Conservation (phyloP, 2,797 vertebrate genomes). For the Tiaroga cobitis region DNA sequence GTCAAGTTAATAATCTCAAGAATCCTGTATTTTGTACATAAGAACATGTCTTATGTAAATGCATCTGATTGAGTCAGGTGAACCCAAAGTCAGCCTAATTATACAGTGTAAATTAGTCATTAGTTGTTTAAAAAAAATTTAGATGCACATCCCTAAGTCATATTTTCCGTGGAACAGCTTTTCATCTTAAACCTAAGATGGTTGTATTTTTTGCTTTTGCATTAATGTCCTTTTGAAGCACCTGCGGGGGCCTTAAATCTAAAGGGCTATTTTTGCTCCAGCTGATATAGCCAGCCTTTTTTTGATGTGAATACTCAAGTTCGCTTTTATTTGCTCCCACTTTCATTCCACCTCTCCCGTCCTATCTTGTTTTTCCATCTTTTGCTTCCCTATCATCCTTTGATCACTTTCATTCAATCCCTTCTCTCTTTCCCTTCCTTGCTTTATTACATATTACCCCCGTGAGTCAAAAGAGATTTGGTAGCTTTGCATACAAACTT, state of each 20-base stretch:
- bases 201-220: background rate
- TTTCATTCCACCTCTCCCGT: constrained; percentile 11
- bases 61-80: background rate
- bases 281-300: background rate
- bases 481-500: constrained; percentile 45
- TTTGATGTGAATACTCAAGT: background rate
- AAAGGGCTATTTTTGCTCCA: background rate
- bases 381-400: background rate
- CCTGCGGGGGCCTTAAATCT: background rate
- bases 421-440: background rate
- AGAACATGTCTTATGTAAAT: background rate
- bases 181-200: constrained; percentile 2
- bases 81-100: background rate
- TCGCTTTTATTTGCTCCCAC: background rate
- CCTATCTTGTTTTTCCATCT: background rate
- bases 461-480: background rate
- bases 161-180: background rate
- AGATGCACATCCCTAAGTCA: constrained; percentile 14
- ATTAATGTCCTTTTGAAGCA: background rate
- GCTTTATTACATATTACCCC: constrained; percentile 4
- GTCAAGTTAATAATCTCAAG: background rate
- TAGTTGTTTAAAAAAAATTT: background rate
- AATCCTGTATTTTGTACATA: background rate
- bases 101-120: no score
- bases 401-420: background rate